These are phyloP conservation scores for Oreochromis niloticus DNA, from an alignment of 2,113 vertebrate species.

Conservation along the genomic window DNA sequence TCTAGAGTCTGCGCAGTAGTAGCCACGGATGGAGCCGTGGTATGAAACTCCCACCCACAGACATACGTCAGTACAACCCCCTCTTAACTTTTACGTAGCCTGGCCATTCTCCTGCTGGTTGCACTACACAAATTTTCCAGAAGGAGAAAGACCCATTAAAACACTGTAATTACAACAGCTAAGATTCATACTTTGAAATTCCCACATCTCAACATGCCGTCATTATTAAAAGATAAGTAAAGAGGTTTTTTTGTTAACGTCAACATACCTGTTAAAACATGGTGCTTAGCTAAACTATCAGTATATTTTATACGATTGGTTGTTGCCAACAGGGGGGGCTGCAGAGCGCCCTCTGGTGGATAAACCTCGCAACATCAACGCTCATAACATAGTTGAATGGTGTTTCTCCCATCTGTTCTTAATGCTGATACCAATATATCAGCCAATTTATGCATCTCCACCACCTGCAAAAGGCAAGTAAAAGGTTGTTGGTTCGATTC, in stretches of 20 bases:
- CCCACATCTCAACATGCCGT: fast-evolving
- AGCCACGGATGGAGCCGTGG: fast-evolving
- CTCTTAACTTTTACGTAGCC: fast-evolving
- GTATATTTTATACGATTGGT: background rate
- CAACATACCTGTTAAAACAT: background rate
- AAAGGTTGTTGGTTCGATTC: background rate
- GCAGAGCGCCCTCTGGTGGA: background rate
- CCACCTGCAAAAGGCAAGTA: background rate
- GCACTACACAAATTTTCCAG: fast-evolving
- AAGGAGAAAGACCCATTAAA: background rate
- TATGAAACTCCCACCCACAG: background rate
- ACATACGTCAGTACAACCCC: background rate
- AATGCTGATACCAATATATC: background rate
- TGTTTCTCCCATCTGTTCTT: background rate
- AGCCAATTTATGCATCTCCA: background rate
- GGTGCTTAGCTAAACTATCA: background rate
- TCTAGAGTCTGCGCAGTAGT: background rate
- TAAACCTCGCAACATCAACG: background rate
- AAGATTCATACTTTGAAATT: background rate
- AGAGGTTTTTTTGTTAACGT: background rate
- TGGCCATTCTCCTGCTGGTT: fast-evolving
- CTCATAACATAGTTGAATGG: background rate
- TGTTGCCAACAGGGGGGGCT: background rate
- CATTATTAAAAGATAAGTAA: background rate
- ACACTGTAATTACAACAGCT: background rate